Evolutionary conservation across 2,113 vertebrate species (phyloP).

Genomic region (Clarias gariepinus): DNA sequence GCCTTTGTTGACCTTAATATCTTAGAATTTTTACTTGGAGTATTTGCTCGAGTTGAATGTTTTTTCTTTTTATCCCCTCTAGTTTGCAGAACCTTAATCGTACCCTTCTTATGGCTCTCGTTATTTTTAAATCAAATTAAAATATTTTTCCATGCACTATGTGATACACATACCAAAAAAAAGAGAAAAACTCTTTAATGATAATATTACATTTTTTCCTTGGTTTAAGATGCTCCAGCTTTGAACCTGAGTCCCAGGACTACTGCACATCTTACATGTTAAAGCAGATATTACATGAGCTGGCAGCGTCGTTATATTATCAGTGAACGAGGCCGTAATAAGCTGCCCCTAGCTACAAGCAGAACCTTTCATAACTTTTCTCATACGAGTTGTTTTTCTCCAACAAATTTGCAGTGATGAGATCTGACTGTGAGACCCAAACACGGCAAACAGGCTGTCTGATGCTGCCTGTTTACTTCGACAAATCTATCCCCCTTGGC

Average conservation of each 20-base stretch:
- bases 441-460: background rate
- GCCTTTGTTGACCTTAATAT: background rate
- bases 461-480: conserved; percentile 11
- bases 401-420: conserved; percentile 22
- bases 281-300: conserved; percentile 5
- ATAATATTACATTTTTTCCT: background rate
- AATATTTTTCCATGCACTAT: background rate
- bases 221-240: background rate
- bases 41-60: background rate
- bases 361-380: conserved; percentile 20
- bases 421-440: conserved; percentile 4
- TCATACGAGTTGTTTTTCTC: conserved; percentile 26
- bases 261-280: background rate
- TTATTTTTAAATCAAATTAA: background rate
- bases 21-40: background rate
- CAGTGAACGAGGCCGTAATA: background rate
- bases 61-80: background rate
- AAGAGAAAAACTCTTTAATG: background rate
- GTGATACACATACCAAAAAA: background rate
- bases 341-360: conserved; percentile 8
- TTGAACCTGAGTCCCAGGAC: conserved; percentile 16
- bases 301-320: background rate
- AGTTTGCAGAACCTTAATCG: background rate
- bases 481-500: conserved; percentile 1
- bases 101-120: background rate